Evolutionary conservation across 2,113 vertebrate species (phyloP).

Genomic region (Heterochromis multidens): DNA sequence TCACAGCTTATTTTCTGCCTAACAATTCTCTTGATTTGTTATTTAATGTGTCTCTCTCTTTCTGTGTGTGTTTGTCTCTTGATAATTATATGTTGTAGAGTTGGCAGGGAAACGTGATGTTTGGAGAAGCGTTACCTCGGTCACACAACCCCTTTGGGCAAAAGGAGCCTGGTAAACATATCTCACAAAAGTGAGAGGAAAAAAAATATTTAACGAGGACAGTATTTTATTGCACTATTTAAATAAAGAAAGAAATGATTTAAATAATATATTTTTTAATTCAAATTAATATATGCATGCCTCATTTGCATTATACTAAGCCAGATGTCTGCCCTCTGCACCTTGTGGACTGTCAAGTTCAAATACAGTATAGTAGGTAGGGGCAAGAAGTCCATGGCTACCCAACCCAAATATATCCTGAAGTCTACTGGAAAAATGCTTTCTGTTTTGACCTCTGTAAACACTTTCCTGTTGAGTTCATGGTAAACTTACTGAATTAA

Average conservation of each 20-base stretch:
- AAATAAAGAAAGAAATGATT: not conserved
- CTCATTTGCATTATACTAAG: not conserved
- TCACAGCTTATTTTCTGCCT: slow-evolving; percentile 19
- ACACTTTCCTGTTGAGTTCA: not conserved
- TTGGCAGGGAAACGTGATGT: slow-evolving; percentile 49
- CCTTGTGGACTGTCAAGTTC: not conserved
- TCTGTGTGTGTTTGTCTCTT: slow-evolving; percentile 1
- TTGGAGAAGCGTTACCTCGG: slow-evolving; percentile 40
- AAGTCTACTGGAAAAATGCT: not conserved
- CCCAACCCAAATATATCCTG: not conserved
- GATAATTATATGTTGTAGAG: slow-evolving; percentile 54
- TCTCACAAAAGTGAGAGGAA: slow-evolving; percentile 8
- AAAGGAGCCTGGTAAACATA: slow-evolving; percentile 51
- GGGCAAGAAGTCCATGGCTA: not conserved
- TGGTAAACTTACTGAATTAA: not conserved
- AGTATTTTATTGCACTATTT: slow-evolving; percentile 1
- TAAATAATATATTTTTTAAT: not conserved
- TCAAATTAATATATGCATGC: not conserved
- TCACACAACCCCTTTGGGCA: slow-evolving; percentile 30
- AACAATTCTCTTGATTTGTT: slow-evolving; percentile 48
- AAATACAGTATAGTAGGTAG: not conserved
- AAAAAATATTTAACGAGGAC: slow-evolving; percentile 6
- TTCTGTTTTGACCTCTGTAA: not conserved
- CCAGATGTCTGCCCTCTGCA: not conserved
- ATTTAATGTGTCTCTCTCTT: not conserved